Conservation (phyloP, 2,888 invertebrate genomes). For the Phalera bucephala region DNA sequence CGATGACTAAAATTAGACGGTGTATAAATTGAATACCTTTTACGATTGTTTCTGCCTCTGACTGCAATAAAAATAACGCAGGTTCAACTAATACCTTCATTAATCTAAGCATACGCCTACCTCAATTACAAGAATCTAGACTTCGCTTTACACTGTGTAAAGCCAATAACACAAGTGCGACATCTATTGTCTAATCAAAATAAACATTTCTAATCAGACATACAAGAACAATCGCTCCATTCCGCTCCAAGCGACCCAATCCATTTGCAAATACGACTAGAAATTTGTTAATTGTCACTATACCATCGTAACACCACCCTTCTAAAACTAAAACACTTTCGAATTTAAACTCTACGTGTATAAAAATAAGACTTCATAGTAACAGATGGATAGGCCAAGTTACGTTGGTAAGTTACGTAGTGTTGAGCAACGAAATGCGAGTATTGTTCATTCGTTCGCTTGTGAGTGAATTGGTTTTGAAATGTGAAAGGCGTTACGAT, state of each 20-base stretch:
- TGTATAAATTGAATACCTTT: no score
- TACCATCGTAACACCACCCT: slow-evolving; percentile 27
- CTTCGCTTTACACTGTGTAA: background rate
- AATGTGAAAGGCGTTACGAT: slow-evolving; percentile 51
- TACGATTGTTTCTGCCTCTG: no score
- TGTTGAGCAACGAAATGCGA: slow-evolving; percentile 61
- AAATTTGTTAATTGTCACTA: slow-evolving; percentile 66
- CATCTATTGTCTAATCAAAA: slow-evolving; percentile 43
- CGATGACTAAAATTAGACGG: no score
- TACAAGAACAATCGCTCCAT: slow-evolving; percentile 55
- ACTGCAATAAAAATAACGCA: no score
- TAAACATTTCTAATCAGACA: slow-evolving; percentile 40
- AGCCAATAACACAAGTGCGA: slow-evolving; percentile 15
- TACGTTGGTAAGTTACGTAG: slow-evolving; percentile 34
- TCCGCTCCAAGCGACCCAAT: slow-evolving; percentile 71
- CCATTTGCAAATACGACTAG: slow-evolving; percentile 73
- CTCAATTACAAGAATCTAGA: background rate
- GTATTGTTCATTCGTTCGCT: slow-evolving; percentile 63
- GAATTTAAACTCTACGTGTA: slow-evolving; percentile 23
- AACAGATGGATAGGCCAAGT: slow-evolving; percentile 2
- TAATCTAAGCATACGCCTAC: background rate
- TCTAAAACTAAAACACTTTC: background rate
- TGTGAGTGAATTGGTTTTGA: slow-evolving; percentile 67
- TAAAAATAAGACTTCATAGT: slow-evolving; percentile 5
- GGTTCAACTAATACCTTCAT: no score